These are phyloP conservation scores for Xiphorhynchus erythropygius DNA, from an alignment of 2,797 vertebrate species.

Conservation along the genomic window DNA sequence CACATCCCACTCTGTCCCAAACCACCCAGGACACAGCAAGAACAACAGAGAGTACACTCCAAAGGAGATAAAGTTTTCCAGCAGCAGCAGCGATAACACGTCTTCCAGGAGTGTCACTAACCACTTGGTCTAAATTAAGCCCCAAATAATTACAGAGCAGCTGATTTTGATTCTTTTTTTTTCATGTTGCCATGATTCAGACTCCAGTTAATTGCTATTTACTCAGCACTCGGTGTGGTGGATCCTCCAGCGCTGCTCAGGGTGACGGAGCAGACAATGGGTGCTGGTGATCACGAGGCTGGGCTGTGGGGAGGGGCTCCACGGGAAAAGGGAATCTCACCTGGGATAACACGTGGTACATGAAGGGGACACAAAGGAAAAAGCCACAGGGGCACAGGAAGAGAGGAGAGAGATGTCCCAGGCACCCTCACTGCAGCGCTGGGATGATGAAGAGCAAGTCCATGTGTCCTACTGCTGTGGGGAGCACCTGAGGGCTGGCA, in stretches of 20 bases:
- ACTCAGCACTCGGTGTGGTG: neutral
- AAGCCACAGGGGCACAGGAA: neutral
- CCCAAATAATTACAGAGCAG: conserved; percentile 15
- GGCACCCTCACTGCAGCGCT: fast-evolving
- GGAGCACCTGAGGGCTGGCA: neutral
- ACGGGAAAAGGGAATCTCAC: neutral
- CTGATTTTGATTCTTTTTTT: neutral
- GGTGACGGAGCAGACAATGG: neutral
- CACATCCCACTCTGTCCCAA: neutral
- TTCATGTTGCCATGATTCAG: neutral
- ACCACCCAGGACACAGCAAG: neutral
- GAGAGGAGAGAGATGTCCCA: neutral
- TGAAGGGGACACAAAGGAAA: neutral
- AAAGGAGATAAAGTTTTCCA: neutral
- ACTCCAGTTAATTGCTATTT: conserved; percentile 28
- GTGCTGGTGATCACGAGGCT: neutral
- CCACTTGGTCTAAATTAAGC: neutral
- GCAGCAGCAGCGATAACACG: neutral
- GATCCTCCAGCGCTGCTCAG: neutral
- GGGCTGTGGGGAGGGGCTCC: neutral
- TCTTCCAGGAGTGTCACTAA: neutral
- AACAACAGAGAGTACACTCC: neutral
- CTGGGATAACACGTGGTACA: neutral
- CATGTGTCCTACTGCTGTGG: fast-evolving
- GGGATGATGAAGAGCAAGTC: neutral